phyloP scores from a whole-genome alignment of 1,140 invertebrate genomes.

The Papilio machaon region DNA sequence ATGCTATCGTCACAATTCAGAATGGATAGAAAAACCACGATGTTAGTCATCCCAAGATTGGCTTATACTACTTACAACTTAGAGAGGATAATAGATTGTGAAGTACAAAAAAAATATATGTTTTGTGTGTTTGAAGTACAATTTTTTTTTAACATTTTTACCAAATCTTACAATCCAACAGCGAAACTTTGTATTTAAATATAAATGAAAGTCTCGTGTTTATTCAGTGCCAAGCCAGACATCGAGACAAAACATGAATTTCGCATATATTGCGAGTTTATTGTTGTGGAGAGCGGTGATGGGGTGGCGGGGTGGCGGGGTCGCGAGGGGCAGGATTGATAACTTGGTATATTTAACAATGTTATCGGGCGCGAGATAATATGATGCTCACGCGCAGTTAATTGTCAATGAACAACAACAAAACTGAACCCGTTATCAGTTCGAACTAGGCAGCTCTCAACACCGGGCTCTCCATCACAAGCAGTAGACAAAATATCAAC shows the following conservation, averaged over 20 bases:
- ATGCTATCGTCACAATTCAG: too few relatives aligned
- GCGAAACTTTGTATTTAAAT: too few relatives aligned
- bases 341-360: conserved; percentile 36
- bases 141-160: too few relatives aligned
- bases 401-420: conserved; percentile 34
- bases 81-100: too few relatives aligned
- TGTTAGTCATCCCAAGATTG: too few relatives aligned
- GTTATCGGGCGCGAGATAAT: conserved; percentile 36
- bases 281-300: neutral
- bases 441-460: conserved; percentile 5
- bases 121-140: too few relatives aligned
- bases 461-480: neutral
- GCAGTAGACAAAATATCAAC: neutral
- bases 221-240: neutral
- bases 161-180: too few relatives aligned
- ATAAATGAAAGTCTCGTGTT: neutral
- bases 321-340: conserved; percentile 23
- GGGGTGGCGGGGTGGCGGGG: neutral
- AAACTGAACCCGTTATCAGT: conserved; percentile 25
- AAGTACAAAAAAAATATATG: too few relatives aligned
- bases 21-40: too few relatives aligned
- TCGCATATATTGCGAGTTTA: neutral
- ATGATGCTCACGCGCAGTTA: conserved; percentile 20
- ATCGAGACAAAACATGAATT: neutral
- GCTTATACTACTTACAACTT: too few relatives aligned